A percentile compares a stretch with the other conserved stretches of the same genome.
These are phyloP conservation scores for Drosophila meridiana DNA, from an alignment of 2,888 invertebrate species.

Conservation along the genomic window DNA sequence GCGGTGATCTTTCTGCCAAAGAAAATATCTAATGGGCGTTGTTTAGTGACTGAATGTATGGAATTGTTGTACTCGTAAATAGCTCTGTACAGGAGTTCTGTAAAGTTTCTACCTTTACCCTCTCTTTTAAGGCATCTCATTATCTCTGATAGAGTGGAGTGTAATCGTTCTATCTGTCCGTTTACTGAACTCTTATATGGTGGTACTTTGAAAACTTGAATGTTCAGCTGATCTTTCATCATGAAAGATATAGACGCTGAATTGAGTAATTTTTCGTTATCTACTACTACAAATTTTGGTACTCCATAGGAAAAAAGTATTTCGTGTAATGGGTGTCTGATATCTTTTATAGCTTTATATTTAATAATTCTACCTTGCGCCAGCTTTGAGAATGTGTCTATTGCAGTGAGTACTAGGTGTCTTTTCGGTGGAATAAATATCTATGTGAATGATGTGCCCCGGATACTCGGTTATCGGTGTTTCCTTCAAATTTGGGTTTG, in stretches of 20 bases:
- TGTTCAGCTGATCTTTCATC: too few species aligned
- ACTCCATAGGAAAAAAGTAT: not conserved
- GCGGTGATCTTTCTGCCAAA: not conserved
- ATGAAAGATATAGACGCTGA: too few species aligned
- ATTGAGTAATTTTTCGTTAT: too few species aligned
- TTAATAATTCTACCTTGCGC: not conserved
- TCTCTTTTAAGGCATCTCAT: not conserved
- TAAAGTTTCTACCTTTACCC: not conserved
- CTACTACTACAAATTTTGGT: too few species aligned
- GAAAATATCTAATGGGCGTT: not conserved
- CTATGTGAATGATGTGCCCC: not conserved
- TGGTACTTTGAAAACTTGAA: too few species aligned
- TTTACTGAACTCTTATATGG: not conserved
- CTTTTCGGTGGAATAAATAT: not conserved
- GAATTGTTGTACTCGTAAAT: not conserved
- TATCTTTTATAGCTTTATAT: not conserved
- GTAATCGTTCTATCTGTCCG: not conserved
- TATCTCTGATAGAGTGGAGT: not conserved
- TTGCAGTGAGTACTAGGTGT: not conserved
- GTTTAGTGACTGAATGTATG: not conserved
- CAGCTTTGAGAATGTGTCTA: not conserved
- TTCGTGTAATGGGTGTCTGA: not conserved
- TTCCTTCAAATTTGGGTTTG: not conserved
- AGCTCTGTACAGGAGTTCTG: not conserved
- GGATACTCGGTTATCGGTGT: not conserved